These are phyloP conservation scores for Cistogaster globosa DNA, from an alignment of 2,888 invertebrate species.

Conservation along the genomic window DNA sequence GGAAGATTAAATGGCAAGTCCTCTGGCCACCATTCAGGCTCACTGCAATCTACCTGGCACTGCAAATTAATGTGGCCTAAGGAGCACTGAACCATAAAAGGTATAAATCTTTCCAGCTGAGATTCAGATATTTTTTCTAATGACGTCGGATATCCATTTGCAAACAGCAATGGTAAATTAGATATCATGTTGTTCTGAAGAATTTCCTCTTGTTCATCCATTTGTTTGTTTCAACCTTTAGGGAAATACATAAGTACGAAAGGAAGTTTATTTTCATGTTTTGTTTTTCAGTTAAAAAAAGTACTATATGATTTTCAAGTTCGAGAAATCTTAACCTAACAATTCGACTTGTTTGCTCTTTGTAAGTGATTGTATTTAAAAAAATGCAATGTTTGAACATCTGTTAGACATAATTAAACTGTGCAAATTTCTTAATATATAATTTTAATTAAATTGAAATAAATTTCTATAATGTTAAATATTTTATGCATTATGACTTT, in stretches of 20 bases:
- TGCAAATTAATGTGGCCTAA: slow-evolving; percentile 86
- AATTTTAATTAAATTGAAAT: no score
- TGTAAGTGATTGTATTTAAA: no score
- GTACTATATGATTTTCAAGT: no score
- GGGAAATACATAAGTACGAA: neutral
- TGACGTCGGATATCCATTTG: slow-evolving; percentile 88
- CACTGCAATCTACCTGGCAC: slow-evolving; percentile 82
- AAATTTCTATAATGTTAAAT: no score
- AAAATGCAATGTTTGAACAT: no score
- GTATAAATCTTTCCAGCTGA: slow-evolving; percentile 88
- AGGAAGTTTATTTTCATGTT: neutral
- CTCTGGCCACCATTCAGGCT: slow-evolving; percentile 89
- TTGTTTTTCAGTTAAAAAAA: no score
- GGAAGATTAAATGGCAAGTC: slow-evolving; percentile 87
- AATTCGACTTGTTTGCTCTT: no score
- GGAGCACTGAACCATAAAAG: slow-evolving; percentile 90
- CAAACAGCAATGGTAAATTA: slow-evolving; percentile 88
- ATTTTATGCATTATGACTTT: no score
- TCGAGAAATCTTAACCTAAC: no score
- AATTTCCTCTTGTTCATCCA: slow-evolving; percentile 81
- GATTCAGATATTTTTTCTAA: slow-evolving; percentile 86
- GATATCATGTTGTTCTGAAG: slow-evolving; percentile 86
- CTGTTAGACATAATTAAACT: no score
- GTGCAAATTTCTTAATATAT: no score
- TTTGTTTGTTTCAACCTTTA: slow-evolving; percentile 73